A percentile compares a stretch with the other conserved stretches of the same genome.
Conservation (phyloP, 2,888 invertebrate species). For the Mimumesa dahlbomi region DNA sequence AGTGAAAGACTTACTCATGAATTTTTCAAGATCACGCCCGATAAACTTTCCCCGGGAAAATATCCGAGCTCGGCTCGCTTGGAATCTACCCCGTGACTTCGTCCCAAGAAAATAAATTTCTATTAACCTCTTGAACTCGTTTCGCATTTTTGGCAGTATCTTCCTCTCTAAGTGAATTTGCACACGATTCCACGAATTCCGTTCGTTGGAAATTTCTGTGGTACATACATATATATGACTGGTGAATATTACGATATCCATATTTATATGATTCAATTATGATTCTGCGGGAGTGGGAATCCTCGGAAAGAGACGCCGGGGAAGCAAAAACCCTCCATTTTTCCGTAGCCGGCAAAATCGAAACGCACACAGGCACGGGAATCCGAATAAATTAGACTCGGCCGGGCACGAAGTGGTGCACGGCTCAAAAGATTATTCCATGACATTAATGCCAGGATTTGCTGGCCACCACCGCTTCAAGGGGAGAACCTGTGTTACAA, state of each 20-base stretch:
- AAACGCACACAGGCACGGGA: neutral
- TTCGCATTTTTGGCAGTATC: neutral
- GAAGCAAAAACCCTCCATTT: no score
- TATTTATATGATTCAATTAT: no score
- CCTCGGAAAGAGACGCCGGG: no score
- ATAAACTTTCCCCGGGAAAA: constrained; percentile 52
- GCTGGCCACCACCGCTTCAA: constrained; percentile 34
- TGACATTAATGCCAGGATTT: constrained; percentile 59
- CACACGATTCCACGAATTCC: neutral
- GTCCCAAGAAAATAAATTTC: constrained; percentile 45
- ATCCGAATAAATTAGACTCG: constrained; percentile 59
- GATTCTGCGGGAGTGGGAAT: no score
- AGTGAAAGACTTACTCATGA: constrained; percentile 44
- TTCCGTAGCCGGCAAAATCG: neutral
- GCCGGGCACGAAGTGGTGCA: constrained; percentile 31
- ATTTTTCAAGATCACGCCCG: constrained; percentile 56
- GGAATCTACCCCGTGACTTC: constrained; percentile 36
- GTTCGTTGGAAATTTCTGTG: no score
- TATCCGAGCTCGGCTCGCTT: constrained; percentile 30
- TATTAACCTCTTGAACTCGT: constrained; percentile 16
- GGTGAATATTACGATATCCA: no score
- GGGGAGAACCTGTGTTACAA: constrained; percentile 42
- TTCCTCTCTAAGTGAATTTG: neutral
- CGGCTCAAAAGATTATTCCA: constrained; percentile 62
- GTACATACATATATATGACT: no score